These are phyloP conservation scores for Cherax destructor DNA, from an alignment of 1,140 invertebrate species.

Conservation along the genomic window DNA sequence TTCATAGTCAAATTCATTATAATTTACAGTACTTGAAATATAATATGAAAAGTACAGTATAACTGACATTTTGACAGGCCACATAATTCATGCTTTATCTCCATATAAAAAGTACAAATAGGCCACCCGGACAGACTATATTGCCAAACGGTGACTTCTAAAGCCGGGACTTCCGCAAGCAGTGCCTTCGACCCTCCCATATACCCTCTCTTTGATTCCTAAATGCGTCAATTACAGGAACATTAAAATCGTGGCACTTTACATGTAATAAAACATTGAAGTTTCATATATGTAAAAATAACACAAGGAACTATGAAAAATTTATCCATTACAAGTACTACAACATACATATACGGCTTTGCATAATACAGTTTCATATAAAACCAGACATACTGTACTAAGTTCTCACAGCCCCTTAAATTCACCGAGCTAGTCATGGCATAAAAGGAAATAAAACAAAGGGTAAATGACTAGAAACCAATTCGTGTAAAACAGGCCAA, in stretches of 20 bases:
- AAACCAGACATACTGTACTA: slow-evolving; percentile 71
- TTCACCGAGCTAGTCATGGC: slow-evolving; percentile 71
- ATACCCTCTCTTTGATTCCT: slow-evolving; percentile 70
- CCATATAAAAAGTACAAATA: slow-evolving; percentile 52
- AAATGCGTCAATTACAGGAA: slow-evolving; percentile 70
- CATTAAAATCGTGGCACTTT: slow-evolving; percentile 71
- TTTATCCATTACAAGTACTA: slow-evolving; percentile 67
- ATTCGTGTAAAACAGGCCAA: slow-evolving; percentile 61
- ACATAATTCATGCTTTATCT: slow-evolving; percentile 31
- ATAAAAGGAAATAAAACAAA: slow-evolving; percentile 70
- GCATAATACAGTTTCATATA: slow-evolving; percentile 71
- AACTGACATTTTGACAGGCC: slow-evolving; percentile 39
- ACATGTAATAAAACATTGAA: slow-evolving; percentile 70
- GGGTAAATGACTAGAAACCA: slow-evolving; percentile 70
- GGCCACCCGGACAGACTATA: slow-evolving; percentile 66
- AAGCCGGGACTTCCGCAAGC: slow-evolving; percentile 62
- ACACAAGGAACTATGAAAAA: slow-evolving; percentile 71
- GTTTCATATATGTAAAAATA: slow-evolving; percentile 71
- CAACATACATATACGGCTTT: slow-evolving; percentile 70
- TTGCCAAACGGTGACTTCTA: slow-evolving; percentile 67
- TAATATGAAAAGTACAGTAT: slow-evolving; percentile 46
- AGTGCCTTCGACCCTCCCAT: slow-evolving; percentile 65
- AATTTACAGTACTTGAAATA: slow-evolving; percentile 16
- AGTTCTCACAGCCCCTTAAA: slow-evolving; percentile 71
- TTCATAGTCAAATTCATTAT: slow-evolving; percentile 6